Conservation (phyloP, 1,140 invertebrate genomes). For the Cotesia vestalis region DNA sequence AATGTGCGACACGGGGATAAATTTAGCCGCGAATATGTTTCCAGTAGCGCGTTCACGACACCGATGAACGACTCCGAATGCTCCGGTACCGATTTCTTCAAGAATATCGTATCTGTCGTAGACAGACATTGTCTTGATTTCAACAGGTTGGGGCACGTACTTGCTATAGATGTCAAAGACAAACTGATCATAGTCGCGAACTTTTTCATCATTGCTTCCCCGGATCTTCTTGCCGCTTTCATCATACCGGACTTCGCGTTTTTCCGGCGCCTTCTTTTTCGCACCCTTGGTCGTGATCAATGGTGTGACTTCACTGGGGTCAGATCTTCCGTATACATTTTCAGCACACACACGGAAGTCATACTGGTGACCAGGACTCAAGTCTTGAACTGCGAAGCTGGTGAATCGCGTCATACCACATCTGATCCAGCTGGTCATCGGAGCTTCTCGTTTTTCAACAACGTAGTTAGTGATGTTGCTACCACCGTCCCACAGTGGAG, state of each 20-base stretch:
- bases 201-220: conserved; percentile 86
- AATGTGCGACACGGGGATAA: conserved; percentile 94
- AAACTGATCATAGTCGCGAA: conserved; percentile 96
- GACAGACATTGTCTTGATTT: conserved; percentile 93
- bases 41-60: conserved; percentile 95
- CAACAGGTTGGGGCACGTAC: conserved; percentile 94
- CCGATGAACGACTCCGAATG: conserved; percentile 98
- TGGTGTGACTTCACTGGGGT: conserved; percentile 86
- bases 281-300: conserved; percentile 85
- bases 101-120: conserved; percentile 99
- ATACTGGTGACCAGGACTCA: conserved; percentile 92
- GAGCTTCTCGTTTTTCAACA: conserved; percentile 93
- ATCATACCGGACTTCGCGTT: conserved; percentile 86
- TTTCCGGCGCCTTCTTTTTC: conserved; percentile 78
- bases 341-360: conserved; percentile 96
- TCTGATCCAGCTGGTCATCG: conserved; percentile 93
- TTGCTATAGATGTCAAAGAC: conserved; percentile 98
- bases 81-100: conserved; percentile 98
- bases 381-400: conserved; percentile 86
- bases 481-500: conserved; percentile 93
- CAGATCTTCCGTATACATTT: conserved; percentile 95
- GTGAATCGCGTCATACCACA: conserved; percentile 94
- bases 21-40: conserved; percentile 98
- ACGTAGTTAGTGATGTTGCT: conserved; percentile 94
- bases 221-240: conserved; percentile 92